Evolutionary conservation across 2,888 invertebrate genomes (phyloP).

Genomic region (Molanna angustata): DNA sequence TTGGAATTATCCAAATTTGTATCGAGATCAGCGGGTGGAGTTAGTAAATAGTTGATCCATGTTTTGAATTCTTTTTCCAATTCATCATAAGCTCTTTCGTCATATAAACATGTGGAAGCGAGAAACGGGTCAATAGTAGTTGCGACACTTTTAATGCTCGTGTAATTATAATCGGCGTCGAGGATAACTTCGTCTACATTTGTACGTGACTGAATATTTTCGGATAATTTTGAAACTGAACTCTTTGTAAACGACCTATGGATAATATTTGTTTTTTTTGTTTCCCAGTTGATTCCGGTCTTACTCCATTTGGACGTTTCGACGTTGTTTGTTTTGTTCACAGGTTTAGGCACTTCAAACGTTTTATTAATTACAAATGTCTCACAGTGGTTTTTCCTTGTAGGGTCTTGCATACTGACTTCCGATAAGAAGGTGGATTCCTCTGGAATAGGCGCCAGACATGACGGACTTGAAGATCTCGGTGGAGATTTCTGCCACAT

Average conservation of each 20-base stretch:
- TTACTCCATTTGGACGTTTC: slow-evolving; percentile 36
- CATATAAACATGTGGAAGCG: slow-evolving; percentile 63
- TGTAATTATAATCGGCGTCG: slow-evolving; percentile 16
- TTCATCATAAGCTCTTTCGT: slow-evolving; percentile 64
- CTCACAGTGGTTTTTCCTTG: slow-evolving; percentile 41
- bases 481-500: slow-evolving; percentile 48
- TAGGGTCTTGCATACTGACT: slow-evolving; percentile 41
- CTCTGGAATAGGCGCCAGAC: slow-evolving; percentile 52
- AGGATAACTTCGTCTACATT: not conserved
- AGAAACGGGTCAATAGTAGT: slow-evolving; percentile 65
- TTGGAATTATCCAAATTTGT: slow-evolving; percentile 57
- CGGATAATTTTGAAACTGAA: not conserved
- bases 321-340: slow-evolving; percentile 35
- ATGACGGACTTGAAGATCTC: slow-evolving; percentile 43
- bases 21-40: slow-evolving; percentile 70
- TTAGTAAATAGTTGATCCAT: slow-evolving; percentile 75
- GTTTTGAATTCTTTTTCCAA: slow-evolving; percentile 72
- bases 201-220: too few species aligned
- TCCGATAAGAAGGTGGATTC: slow-evolving; percentile 46
- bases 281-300: slow-evolving; percentile 35
- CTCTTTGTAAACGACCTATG: slow-evolving; percentile 5
- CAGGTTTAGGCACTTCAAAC: slow-evolving; percentile 38
- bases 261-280: not conserved
- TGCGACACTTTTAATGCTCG: slow-evolving; percentile 44
- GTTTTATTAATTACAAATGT: slow-evolving; percentile 51